phyloP scores from a whole-genome alignment of 2,888 invertebrate genomes.

The Sisyra nigra region DNA sequence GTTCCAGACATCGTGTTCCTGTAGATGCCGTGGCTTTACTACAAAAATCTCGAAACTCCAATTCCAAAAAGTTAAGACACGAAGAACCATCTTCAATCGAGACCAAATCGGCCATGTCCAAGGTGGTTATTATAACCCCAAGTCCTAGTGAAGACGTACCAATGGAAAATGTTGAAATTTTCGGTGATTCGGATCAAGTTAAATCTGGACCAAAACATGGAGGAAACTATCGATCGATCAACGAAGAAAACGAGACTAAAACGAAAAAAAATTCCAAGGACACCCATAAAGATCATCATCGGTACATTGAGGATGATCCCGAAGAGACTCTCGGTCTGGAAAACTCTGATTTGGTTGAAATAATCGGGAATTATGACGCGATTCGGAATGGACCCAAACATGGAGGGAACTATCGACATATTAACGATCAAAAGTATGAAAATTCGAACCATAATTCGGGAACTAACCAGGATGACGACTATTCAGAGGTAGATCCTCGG shows the following conservation, averaged over 20 bases:
- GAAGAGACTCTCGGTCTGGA: conserved; percentile 2
- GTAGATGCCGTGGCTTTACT: too few relatives aligned
- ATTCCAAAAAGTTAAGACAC: too few relatives aligned
- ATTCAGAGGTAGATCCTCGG: background rate
- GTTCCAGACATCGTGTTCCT: too few relatives aligned
- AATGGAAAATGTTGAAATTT: conserved; percentile 5
- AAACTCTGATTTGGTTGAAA: conserved; percentile 7
- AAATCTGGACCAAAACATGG: conserved; percentile 13
- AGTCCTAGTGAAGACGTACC: too few relatives aligned
- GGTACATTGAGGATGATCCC: background rate
- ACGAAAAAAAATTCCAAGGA: background rate
- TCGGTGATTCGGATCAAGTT: conserved; percentile 7
- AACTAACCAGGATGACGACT: background rate
- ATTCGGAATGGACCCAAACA: conserved; percentile 12
- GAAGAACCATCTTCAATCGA: too few relatives aligned
- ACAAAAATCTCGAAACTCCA: too few relatives aligned
- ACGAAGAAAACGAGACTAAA: background rate
- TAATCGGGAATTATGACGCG: conserved; percentile 7
- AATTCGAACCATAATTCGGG: background rate
- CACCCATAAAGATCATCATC: background rate
- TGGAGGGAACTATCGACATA: conserved; percentile 14
- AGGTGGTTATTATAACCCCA: too few relatives aligned
- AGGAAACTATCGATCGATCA: conserved; percentile 13
- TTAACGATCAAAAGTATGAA: conserved; percentile 4
- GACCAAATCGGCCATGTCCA: too few relatives aligned